A percentile compares a stretch with the other conserved stretches of the same genome.
Evolutionary conservation across 35 echinoderm and acorn worm genomes (phyloP).

Genomic region (Ptychodera flava): DNA sequence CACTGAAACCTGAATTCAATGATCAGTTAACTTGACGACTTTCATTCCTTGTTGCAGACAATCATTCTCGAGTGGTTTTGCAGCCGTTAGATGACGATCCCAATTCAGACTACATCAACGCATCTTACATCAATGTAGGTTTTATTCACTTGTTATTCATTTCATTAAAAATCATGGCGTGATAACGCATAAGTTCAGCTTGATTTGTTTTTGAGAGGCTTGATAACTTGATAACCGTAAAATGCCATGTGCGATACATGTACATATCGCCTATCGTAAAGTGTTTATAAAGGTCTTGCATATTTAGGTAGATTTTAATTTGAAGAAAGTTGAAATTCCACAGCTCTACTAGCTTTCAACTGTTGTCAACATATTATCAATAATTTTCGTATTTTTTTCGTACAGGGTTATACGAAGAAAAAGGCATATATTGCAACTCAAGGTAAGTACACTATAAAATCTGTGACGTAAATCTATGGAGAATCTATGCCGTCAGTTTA

Average conservation of each 20-base stretch:
- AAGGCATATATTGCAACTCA: conserved; percentile 5
- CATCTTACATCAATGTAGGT: conserved; percentile 41
- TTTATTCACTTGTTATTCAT: background rate
- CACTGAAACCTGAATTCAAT: too few relatives aligned
- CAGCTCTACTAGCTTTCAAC: too few relatives aligned
- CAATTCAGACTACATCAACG: conserved; percentile 53
- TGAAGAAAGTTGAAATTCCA: too few relatives aligned
- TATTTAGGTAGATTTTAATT: background rate
- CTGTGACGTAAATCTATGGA: too few relatives aligned
- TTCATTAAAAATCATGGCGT: background rate
- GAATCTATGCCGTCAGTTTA: too few relatives aligned
- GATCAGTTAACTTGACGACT: too few relatives aligned
- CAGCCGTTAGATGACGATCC: conserved; percentile 21
- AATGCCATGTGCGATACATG: background rate
- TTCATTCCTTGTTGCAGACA: conserved; percentile 25
- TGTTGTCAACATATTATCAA: background rate
- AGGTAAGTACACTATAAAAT: too few relatives aligned
- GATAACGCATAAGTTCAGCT: background rate
- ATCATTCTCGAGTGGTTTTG: conserved; percentile 34
- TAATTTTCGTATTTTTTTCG: background rate
- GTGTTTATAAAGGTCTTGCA: background rate
- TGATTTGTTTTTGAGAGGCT: background rate
- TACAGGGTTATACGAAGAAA: background rate
- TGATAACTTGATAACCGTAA: too few relatives aligned
- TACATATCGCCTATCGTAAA: background rate